Conservation (phyloP, 2,113 vertebrate genomes). For the Paradoxurus hermaphroditus region DNA sequence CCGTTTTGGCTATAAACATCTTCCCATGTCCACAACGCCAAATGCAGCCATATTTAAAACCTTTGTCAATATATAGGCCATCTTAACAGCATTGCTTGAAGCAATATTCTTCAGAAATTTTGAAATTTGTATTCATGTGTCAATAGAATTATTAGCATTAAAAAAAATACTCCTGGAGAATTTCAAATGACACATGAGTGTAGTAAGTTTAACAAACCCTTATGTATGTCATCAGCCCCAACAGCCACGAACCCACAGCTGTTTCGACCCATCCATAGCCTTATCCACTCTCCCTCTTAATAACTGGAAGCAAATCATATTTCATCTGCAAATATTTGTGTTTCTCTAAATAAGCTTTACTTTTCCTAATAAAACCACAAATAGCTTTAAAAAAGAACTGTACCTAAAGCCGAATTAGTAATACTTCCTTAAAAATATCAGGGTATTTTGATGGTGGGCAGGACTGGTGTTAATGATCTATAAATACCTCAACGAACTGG, state of each 20-base stretch:
- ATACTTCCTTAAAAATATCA: background rate
- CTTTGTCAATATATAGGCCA: background rate
- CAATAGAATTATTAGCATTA: background rate
- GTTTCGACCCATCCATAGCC: background rate
- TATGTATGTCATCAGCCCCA: background rate
- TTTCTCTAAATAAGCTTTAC: background rate
- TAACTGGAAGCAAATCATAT: background rate
- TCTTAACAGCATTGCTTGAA: background rate
- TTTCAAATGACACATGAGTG: background rate
- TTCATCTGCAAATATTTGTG: background rate
- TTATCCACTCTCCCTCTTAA: background rate
- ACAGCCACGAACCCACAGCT: background rate
- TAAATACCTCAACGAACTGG: background rate
- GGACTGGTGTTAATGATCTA: background rate
- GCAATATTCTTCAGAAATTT: conserved; percentile 1
- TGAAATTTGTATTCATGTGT: background rate
- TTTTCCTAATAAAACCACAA: background rate
- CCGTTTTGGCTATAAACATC: background rate
- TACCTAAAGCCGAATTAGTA: background rate
- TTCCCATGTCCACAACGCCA: background rate
- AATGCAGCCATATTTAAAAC: background rate
- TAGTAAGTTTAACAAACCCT: background rate
- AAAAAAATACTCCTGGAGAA: background rate
- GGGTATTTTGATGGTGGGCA: background rate
- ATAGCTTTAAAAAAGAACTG: background rate